Base-by-base conservation (phyloP, 2,888 invertebrate species). In the Augochlorella aurata region DNA sequence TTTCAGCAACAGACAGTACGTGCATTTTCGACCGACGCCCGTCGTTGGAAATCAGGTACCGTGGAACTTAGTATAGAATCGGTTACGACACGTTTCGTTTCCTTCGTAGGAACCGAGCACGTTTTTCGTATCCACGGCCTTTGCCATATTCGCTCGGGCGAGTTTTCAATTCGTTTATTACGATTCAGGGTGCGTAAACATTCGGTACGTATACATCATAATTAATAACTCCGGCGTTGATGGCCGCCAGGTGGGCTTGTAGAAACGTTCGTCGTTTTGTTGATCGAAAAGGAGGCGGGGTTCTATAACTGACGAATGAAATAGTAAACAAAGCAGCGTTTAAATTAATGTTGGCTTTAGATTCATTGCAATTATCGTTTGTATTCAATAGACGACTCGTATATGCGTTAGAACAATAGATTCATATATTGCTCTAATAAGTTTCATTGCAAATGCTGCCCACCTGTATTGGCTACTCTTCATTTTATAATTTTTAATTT, bases 121-220 rank as follows among this genome's bases (percentile, higher is more conserved):
- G 54, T 58, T 71, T 50, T 63, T 76, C 45, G 14, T 21, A 47
- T 52, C 61, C 79, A 77, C 71, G 77, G 79, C 44, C 77, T 68
- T 72, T 4, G 47, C 77, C 79, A 21, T 80, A 68, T 77, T 72
- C 58, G 79, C 54, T 10, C 50, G 9, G 49, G 14, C n/a, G 49
- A 45, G 21, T 52, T 44, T 69, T 52, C 71, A 16, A 72, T 24
- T 49, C 52, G 66, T 58, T 54, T 18, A n/a, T 70, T 21, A 52
- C 38, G 38, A 79, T 76, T 76, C 76, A 50, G 44, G 38, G 18
- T 47, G 66, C 76, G 77, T n/a, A 16, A 72, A 77, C 61, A 21
- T 45, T 58, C 29, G 76, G 45, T 10, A 67, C 58, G 67, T 65
- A 58, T n/a, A n/a, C 50, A 50, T 63, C 24, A 67, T 45, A 52